Evolutionary conservation across 2,888 invertebrate genomes (phyloP), one percentile per base, ranked within the genome.

Genomic region (Theodoxus fluviatilis): DNA sequence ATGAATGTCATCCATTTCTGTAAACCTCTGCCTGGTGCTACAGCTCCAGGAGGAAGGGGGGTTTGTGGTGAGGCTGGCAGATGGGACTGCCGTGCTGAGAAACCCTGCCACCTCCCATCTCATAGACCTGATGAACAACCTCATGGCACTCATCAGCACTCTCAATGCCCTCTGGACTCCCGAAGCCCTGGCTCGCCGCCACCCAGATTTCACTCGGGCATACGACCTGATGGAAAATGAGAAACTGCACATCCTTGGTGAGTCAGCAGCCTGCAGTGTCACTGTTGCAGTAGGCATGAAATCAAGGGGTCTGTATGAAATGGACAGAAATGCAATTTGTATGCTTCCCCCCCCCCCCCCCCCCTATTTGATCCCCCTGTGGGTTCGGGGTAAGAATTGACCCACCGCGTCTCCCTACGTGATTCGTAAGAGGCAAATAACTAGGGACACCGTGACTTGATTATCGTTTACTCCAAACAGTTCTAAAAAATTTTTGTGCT

Each of bases 51-150:
- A 92, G 0, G 90, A 93, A 68, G 95, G 95, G 49, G 94, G 94
- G 0, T 96, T 95, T 87, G 91, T 94, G 43, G 92, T 92, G 4
- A 92, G 92, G 73, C 92, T 93, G 90, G 93, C 69, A 9, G 90
- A 92, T 67, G 94, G 94, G 22, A 92, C 93, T 88, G 93, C 93
- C 0, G 90, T 94, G 2, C 93, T 93, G 88, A 91, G 94, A 74
- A 96, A 95, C 89, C 96, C 96, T 28, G 94, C 94, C 69, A 92
- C 93, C 0, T 91, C 92, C 28, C 94, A 95, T 86, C 91, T 95
- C 76, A 90, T 94, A 75, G 93, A 94, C 0, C 89, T 94, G 71
- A 88, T 96, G 76, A 93, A 94, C 12, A 92, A 93, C 73, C 90
- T 95, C 52, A 90, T 96, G 57, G 90, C 92, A 0, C 89, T 96